phyloP scores from a whole-genome alignment of 2,888 invertebrate species.

The Chrysodeixis includens region DNA sequence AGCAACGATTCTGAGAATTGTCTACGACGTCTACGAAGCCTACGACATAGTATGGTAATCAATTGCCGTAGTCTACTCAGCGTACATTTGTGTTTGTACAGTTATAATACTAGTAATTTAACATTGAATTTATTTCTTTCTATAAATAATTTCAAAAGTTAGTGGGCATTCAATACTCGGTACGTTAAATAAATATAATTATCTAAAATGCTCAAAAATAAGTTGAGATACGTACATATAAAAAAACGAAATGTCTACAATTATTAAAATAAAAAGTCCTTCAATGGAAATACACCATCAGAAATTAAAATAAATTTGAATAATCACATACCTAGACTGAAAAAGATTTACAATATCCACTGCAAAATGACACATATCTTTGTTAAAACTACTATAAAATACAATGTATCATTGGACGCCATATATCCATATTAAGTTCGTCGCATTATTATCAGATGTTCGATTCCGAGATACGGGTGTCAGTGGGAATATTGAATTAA shows the following conservation, averaged over 20 bases:
- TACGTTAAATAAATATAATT: no score
- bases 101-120: no score
- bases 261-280: no score
- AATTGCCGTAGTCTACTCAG: constrained; percentile 7
- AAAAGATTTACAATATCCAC: neutral
- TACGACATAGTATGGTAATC: constrained; percentile 4
- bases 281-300: no score
- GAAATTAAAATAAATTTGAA: no score
- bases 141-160: no score
- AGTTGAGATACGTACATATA: no score
- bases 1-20: constrained; percentile 43
- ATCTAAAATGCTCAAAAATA: neutral
- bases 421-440: constrained; percentile 5
- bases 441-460: constrained; percentile 22
- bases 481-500: constrained; percentile 52
- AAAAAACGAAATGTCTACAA: no score
- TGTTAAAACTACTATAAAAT: neutral
- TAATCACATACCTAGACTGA: neutral
- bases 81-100: constrained; percentile 14
- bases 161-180: no score
- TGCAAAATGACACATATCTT: neutral
- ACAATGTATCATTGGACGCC: neutral
- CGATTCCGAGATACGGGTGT: constrained; percentile 25
- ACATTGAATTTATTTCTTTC: no score
- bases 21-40: constrained; percentile 32